Evolutionary conservation across 1,140 invertebrate species (phyloP).

Genomic region (Hylaeus volcanicus): DNA sequence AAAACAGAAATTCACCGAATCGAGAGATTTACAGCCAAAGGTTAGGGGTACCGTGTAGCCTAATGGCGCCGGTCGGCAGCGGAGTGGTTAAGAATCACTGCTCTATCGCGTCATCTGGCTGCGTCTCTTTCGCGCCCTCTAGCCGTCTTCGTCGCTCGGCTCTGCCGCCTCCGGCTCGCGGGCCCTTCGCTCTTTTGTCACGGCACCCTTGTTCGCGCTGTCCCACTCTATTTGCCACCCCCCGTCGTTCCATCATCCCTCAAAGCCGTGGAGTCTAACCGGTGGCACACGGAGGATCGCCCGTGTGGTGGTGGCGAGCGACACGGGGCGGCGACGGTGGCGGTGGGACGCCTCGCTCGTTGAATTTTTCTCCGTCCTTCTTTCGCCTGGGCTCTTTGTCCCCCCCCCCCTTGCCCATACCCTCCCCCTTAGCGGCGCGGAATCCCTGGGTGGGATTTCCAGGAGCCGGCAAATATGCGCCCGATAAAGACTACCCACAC

Average conservation of each 20-base stretch:
- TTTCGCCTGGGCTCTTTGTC: constrained; percentile 21
- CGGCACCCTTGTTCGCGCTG: constrained; percentile 77
- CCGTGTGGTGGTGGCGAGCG: constrained; percentile 1
- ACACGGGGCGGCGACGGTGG: constrained; percentile 8
- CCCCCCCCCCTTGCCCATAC: not conserved
- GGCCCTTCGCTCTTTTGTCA: constrained; percentile 78
- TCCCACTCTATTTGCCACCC: constrained; percentile 76
- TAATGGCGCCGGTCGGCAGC: too few relatives aligned
- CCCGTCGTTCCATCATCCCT: constrained; percentile 72
- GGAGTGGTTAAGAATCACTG: not conserved
- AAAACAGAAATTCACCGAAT: too few relatives aligned
- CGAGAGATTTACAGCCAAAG: too few relatives aligned
- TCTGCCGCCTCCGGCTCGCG: constrained; percentile 52
- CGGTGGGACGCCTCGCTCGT: constrained; percentile 30
- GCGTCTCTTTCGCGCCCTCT: constrained; percentile 22
- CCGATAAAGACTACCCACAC: constrained; percentile 63
- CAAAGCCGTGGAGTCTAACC: constrained; percentile 69
- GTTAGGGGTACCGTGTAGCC: too few relatives aligned
- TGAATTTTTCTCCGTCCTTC: constrained; percentile 52
- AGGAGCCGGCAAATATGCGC: constrained; percentile 66
- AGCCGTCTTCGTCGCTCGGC: constrained; percentile 43
- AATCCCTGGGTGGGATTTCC: constrained; percentile 65
- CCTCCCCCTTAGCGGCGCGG: constrained; percentile 25
- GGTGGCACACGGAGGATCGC: constrained; percentile 54
- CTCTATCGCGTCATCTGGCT: not conserved